Base-by-base conservation (phyloP, 2,888 invertebrate species). In the Tridacna gigas region DNA sequence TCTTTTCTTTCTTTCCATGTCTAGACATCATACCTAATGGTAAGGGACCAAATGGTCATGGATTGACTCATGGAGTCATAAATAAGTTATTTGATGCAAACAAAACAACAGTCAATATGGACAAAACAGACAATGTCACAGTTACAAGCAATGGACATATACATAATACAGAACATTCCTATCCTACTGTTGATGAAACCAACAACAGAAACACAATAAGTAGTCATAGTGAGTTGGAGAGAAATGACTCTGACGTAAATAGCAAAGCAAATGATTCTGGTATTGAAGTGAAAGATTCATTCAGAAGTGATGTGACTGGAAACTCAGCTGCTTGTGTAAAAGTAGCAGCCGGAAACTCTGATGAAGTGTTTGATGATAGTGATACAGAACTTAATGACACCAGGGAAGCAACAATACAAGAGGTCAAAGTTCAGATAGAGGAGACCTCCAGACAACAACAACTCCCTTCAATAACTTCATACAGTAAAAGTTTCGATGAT, bases 371-470 rank as follows among this genome's bases (percentile, higher is more conserved):
- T 82, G 82, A 82, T 77, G 85, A 86, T 82, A 88, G 83, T 73
- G 88, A 80, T 61, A 86, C 88, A 25, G 86, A 84, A 56, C 45
- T 73, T 20, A 82, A 82, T n/a, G 67, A 76, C 3, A 48, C 65
- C 11, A 56, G n/a, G 22, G 69, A 66, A n/a, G 80, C 71, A 9
- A 76, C 45, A 25, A 76, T 86, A 48, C 84, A 89, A 79, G 80
- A 88, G 56, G 89, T 89, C 9, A 76, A 82, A 25, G 88, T 88
- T 47, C 89, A 89, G 71, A 87, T 89, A 76, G 89, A 89, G 69
- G 86, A 83, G 56, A 47, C 74, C 7, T 63, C 82, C 2, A 60
- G 77, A 47, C 88, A 88, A 65, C 80, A 83, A 51, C 86, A 86
- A 65, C 76, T 88, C 7, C 86, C 88, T 2, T 88, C 88, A 28